Percentiles rank a stretch among this genome's conserved stretches.
Conservation (phyloP, 2,888 invertebrate species). For the Ceraclea dissimilis region DNA sequence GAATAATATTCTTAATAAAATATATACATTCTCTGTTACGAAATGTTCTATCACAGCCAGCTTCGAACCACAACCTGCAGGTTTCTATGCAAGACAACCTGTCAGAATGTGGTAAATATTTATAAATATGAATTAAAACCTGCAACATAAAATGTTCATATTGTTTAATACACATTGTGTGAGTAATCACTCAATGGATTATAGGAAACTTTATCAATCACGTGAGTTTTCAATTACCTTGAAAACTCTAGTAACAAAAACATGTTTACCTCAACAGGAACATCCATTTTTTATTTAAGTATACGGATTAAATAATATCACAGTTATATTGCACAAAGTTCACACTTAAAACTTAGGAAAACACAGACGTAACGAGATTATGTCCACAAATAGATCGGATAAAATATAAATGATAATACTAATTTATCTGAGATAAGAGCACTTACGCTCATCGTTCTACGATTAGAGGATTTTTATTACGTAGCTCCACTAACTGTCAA, state of each 20-base stretch:
- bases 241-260: slow-evolving; percentile 11
- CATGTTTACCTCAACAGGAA: slow-evolving; percentile 18
- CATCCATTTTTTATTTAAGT: slow-evolving; percentile 11
- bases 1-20: slow-evolving; percentile 40
- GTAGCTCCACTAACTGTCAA: no score
- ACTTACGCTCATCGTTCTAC: not conserved
- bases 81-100: slow-evolving; percentile 58
- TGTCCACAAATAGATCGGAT: not conserved
- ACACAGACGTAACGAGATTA: no score
- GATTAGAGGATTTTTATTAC: no score
- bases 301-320: not conserved
- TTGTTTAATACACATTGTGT: not conserved
- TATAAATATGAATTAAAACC: slow-evolving; percentile 58
- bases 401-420: not conserved
- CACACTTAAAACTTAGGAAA: no score
- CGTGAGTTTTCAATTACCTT: slow-evolving; percentile 14
- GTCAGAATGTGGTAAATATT: slow-evolving; percentile 57
- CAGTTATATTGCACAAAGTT: not conserved
- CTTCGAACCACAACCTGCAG: slow-evolving; percentile 59
- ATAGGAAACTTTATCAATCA: slow-evolving; percentile 5
- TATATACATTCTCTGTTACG: slow-evolving; percentile 46
- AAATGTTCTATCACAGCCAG: slow-evolving; percentile 55
- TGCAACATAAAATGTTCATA: slow-evolving; percentile 34
- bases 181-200: not conserved
- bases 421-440: not conserved